Evolutionary conservation across 2,113 vertebrate species (phyloP), one percentile per base, ranked within the genome.

Genomic region (Bambusicola thoracicus): DNA sequence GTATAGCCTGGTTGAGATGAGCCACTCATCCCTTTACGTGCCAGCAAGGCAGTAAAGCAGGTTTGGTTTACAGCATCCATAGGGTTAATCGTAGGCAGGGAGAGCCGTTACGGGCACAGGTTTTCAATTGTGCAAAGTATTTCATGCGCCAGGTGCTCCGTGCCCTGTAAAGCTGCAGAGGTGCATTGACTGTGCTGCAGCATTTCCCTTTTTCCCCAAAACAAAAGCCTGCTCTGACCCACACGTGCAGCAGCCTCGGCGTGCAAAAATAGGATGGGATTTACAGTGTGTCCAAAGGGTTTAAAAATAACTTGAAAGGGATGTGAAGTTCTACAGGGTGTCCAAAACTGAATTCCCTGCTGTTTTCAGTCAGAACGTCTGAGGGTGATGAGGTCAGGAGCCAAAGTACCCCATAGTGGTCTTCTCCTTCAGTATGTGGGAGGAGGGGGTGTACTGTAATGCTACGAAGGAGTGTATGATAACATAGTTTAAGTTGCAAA

Each of bases 271-370:
- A 70, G 2, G 5, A 5, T 79, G 88, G 75, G 66, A 48, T 66
- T 25, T 40, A 72, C 66, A 59, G 29, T 32, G 27, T 51, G 72
- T 43, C 79, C 4, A 7, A 62, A 81, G 25, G 41, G 41, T 75
- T 92, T 93, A 61, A 91, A 91, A 95, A 92, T 77, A 70, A 93
- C 55, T 66, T 32, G 8, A 40, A 77, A 85, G 81, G 75, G 92
- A 87, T 80, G 67, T 30, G 70, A 63, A 66, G 58, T 38, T 62
- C 29, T 20, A n/a, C 44, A 27, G 79, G 87, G 38, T 68, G 72
- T 81, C 77, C 83, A 67, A 63, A 84, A 40, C 49, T 34, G 73
- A 76, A 48, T 73, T n/a, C 13, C 40, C 21, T 1, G 6, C 21
- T 65, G 13, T 30, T 81, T 34, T 41, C 83, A 72, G 32, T 44